Base-by-base conservation (phyloP, 2,888 invertebrate species). In the Drosophila formosana region DNA sequence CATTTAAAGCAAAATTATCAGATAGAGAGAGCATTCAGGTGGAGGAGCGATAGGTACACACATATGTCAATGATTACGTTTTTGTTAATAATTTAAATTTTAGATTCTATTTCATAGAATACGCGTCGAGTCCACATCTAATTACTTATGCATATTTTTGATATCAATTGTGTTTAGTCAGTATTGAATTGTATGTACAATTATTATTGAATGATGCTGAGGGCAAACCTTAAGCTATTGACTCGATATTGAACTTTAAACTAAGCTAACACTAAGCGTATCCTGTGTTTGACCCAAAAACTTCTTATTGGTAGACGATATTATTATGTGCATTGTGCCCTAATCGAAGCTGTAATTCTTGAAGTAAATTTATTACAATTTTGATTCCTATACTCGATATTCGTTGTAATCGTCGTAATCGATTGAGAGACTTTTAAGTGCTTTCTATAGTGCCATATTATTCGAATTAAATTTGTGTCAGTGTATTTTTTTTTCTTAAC, bases 21-120 rank as follows among this genome's bases (percentile, higher is more conserved):
- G 76, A 80, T 70, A 78, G 75, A 83, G 75, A 83, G 60, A 83
- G 82, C 81, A 73, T 81, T 84, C 83, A 84, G 84, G 84, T 85
- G 83, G 84, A 83, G 84, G 82, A 85, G 82, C 80, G 77, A 80
- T 85, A 84, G 84, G 84, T 85, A 85, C 84, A 85, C 82, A 83
- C 69, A 83, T 83, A 82, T 83, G 75, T 81, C 82, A 80, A 78
- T 80, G 70, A 63, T 80, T 68, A 68, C 61, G 55, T 77, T 61
- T 13, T 18, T 18, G 37, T 25, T 37, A 30, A 30, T 39, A 2
- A 26, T 51, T 46, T n/a, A 1, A 0, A 6, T 9, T 45, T 73
- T 76, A 64, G 70, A 82, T 81, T 82, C 80, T 75, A 82, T 82
- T 81, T 75, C 25, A 83, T 80, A 82, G 82, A 81, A 82, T 76